Base-by-base conservation (phyloP, 2,888 invertebrate genomes). In the Drosophila infuscata region DNA sequence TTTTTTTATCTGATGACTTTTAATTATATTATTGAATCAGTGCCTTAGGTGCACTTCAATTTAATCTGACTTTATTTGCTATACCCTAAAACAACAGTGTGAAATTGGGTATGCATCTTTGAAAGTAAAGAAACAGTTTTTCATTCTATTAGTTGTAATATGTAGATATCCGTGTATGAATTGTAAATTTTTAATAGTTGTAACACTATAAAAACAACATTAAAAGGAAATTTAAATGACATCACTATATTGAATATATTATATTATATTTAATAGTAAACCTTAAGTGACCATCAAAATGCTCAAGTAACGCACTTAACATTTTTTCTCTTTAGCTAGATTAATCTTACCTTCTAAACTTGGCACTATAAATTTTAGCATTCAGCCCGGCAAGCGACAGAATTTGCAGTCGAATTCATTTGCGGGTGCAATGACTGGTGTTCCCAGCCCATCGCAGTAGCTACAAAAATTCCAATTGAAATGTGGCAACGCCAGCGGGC, bases 401-500 rank as follows among this genome's bases (percentile, higher is more conserved):
- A 66, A 57, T 66, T 57, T 68, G 35, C 15, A n/a, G 29, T 29
- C n/a, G 38, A 49, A 61, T 41, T 20, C 52, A 25, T 38, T 53
- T 20, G 3, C 17, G 17, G n/a, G 17, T 58, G 58, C 58, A 48
- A 6, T 20, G 25, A 25, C 25, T 48, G 4, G 9, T 32, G 20
- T 30, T 46, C 8, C 20, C 15, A 30, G 30, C 3, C 30, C 20
- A 46, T 3, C 6, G 41, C 38, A 49, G 70, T 17, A 48, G 29
- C 64, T 64, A 41, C 15, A 65, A 63, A 65, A 74, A 74, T 77
- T 71, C 77, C 62, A 80, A 70, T 76, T 76, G 73, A 62, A 63
- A 64, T 66, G 64, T 79, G 73, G 66, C 69, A 75, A 76, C 62
- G 66, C 74, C 61, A 32, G 58, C 52, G 71, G 52, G 46, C 43